Evolutionary conservation across 2,113 vertebrate species (phyloP).

Genomic region (Cichladusa arquata): DNA sequence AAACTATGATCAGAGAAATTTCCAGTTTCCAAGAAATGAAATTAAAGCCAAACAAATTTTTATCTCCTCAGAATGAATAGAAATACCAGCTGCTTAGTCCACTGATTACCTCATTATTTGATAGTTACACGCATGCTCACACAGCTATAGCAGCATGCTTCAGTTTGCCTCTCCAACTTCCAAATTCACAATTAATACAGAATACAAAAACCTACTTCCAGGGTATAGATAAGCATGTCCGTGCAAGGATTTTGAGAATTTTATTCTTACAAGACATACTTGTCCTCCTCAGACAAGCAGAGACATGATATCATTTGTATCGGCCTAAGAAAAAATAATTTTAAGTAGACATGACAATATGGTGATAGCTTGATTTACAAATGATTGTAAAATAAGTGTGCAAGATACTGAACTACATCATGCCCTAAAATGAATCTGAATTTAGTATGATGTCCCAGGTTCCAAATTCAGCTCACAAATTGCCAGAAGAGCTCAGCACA

Average conservation of each 20-base stretch:
- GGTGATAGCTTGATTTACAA: neutral
- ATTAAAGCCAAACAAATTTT: neutral
- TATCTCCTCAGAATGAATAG: neutral
- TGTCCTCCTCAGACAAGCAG: neutral
- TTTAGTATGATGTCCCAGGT: neutral
- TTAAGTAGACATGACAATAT: neutral
- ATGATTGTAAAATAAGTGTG: neutral
- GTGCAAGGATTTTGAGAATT: neutral
- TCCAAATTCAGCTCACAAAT: neutral
- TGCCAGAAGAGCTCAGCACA: neutral
- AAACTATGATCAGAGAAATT: neutral
- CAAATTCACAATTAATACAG: neutral
- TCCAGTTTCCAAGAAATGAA: neutral
- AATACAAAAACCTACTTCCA: neutral
- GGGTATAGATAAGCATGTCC: neutral
- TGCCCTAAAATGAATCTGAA: neutral
- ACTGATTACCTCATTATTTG: neutral
- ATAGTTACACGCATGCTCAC: neutral
- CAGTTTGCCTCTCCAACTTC: neutral
- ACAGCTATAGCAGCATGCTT: neutral
- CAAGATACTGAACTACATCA: neutral
- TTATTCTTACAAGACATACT: neutral
- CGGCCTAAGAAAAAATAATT: constrained; percentile 1
- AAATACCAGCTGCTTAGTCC: neutral
- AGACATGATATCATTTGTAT: neutral